These are phyloP conservation scores for Mongoloraphidia duomilia DNA, from an alignment of 2,888 invertebrate genomes.

Conservation along the genomic window DNA sequence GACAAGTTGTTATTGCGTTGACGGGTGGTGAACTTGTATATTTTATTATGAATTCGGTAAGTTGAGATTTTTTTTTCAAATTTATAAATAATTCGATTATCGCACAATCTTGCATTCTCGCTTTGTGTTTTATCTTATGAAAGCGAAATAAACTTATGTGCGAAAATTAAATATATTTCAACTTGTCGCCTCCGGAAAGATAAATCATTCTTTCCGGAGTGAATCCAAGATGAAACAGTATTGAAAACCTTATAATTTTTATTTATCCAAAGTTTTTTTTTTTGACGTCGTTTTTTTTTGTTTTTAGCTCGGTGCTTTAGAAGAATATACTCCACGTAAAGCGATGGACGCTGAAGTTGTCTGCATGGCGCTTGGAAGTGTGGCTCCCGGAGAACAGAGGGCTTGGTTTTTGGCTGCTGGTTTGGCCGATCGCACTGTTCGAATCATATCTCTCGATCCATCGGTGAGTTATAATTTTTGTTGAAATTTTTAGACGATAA, in stretches of 20 bases:
- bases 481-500: conserved; percentile 3
- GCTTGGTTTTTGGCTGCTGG: conserved; percentile 94
- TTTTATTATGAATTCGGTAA: conserved; percentile 98
- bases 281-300: background rate
- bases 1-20: conserved; percentile 95
- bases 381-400: conserved; percentile 87
- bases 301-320: conserved; percentile 85
- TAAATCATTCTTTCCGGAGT: conserved; percentile 25
- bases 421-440: conserved; percentile 88
- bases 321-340: conserved; percentile 95
- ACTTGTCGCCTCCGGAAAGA: conserved; percentile 29
- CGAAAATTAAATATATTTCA: conserved; percentile 17
- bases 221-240: conserved; percentile 26
- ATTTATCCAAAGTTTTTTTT: background rate
- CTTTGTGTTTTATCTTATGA: conserved; percentile 21
- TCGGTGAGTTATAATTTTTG: conserved; percentile 37
- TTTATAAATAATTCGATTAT: background rate
- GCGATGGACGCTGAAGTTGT: conserved; percentile 94
- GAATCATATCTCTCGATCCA: conserved; percentile 94
- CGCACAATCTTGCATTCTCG: conserved; percentile 19
- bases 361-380: conserved; percentile 95
- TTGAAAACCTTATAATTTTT: conserved; percentile 2
- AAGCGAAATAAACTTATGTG: background rate
- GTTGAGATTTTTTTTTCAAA: conserved; percentile 25
- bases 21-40: conserved; percentile 96